These are phyloP conservation scores for Bombus breviceps DNA, from an alignment of 1,140 invertebrate species.

Conservation along the genomic window DNA sequence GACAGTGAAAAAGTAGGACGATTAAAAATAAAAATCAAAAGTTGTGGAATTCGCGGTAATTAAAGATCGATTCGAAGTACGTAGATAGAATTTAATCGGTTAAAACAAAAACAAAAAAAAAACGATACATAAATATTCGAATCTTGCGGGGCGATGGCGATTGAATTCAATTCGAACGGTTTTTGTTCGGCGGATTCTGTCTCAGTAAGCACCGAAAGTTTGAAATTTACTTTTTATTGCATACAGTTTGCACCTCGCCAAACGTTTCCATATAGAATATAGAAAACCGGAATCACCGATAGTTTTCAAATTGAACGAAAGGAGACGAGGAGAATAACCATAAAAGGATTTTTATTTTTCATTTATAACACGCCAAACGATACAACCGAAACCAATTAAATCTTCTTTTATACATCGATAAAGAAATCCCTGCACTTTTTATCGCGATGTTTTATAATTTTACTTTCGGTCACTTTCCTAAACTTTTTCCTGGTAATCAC, in stretches of 20 bases:
- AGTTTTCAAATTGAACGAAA: background rate
- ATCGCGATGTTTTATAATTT: background rate
- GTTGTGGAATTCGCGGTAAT: background rate
- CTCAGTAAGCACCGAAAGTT: constrained; percentile 12
- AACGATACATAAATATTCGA: background rate
- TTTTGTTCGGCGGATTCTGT: background rate
- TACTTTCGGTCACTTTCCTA: background rate
- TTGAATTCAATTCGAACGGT: constrained; percentile 3
- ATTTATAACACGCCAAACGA: background rate
- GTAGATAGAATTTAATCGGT: too few relatives aligned
- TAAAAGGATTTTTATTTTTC: background rate
- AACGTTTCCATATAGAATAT: background rate
- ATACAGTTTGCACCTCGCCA: background rate
- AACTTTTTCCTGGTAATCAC: background rate
- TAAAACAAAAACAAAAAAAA: background rate
- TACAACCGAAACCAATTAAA: background rate
- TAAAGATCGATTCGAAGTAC: background rate
- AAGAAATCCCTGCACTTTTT: background rate
- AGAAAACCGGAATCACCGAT: background rate
- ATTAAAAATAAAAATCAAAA: background rate
- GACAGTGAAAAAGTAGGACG: background rate
- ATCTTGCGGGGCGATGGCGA: background rate
- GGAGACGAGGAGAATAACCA: background rate
- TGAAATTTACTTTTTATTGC: constrained; percentile 37
- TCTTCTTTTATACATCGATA: background rate